phyloP scores from a whole-genome alignment of 2,888 invertebrate species.

The Heterodera filipjevi region DNA sequence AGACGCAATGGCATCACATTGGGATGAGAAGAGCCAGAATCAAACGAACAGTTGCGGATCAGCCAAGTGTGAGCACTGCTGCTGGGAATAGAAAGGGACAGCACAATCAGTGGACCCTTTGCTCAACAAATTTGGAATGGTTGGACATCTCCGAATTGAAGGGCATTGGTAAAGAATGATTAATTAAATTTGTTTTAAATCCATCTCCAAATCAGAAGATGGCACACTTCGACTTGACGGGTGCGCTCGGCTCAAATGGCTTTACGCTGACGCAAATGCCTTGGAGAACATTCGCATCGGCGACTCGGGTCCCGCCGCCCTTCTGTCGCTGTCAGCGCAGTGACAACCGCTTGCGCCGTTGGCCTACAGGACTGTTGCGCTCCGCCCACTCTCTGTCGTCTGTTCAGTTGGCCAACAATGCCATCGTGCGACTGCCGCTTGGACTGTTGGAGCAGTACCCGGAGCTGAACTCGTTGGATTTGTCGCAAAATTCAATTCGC shows the following conservation, averaged over 20 bases:
- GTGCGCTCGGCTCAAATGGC: conserved; percentile 48
- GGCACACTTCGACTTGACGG: conserved; percentile 42
- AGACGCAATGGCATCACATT: conserved; percentile 34
- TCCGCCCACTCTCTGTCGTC: conserved; percentile 43
- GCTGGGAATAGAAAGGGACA: background rate
- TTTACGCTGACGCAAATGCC: conserved; percentile 49
- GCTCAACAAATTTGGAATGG: conserved; percentile 50
- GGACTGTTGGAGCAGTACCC: conserved; percentile 45
- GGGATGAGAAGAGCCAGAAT: conserved; percentile 36
- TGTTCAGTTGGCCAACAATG: conserved; percentile 45
- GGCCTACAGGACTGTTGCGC: conserved; percentile 45
- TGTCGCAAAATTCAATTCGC: conserved; percentile 18
- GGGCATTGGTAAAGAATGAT: conserved; percentile 24
- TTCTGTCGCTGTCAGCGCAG: conserved; percentile 42
- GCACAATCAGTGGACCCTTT: conserved; percentile 48
- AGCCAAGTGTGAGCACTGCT: background rate
- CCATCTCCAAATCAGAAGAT: background rate
- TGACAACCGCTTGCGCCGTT: conserved; percentile 48
- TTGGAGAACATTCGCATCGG: conserved; percentile 41
- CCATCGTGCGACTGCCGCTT: conserved; percentile 44
- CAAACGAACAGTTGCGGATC: background rate
- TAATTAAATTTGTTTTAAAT: background rate
- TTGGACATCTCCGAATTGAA: conserved; percentile 52
- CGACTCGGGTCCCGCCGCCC: conserved; percentile 36
- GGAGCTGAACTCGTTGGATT: conserved; percentile 50